Conservation (phyloP, 2,888 invertebrate species). For the Agrotis ipsilon region DNA sequence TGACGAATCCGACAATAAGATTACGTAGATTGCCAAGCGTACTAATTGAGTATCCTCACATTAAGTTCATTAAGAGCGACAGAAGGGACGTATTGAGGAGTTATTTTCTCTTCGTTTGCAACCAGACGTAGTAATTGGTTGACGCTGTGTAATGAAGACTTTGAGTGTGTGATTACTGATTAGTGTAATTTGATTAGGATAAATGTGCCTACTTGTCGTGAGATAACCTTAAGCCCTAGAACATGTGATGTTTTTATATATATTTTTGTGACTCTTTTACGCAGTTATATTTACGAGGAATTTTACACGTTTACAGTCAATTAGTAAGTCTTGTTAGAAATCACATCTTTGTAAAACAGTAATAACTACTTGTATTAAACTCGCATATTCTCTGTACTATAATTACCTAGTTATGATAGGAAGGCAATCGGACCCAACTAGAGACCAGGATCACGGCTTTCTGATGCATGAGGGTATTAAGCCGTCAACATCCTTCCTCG, state of each 20-base stretch:
- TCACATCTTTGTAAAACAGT: no score
- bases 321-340: no score
- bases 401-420: no score
- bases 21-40: slow-evolving; percentile 65
- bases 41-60: slow-evolving; percentile 66
- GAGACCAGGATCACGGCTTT: no score
- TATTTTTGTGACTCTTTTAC: not conserved
- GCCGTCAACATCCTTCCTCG: no score
- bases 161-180: slow-evolving; percentile 24
- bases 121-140: slow-evolving; percentile 75
- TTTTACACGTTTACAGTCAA: no score
- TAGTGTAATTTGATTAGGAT: not conserved
- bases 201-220: not conserved
- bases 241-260: not conserved
- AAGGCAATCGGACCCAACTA: no score
- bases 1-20: slow-evolving; percentile 63
- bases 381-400: no score
- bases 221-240: not conserved
- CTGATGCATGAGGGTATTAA: no score
- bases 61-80: slow-evolving; percentile 68
- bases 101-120: slow-evolving; percentile 71
- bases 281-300: not conserved
- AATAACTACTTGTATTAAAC: no score
- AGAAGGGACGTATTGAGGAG: slow-evolving; percentile 59
- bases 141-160: slow-evolving; percentile 66